Evolutionary conservation across 1,140 invertebrate genomes (phyloP), one percentile per base, ranked within the genome.

Genomic region (Heliconius melpomene): DNA sequence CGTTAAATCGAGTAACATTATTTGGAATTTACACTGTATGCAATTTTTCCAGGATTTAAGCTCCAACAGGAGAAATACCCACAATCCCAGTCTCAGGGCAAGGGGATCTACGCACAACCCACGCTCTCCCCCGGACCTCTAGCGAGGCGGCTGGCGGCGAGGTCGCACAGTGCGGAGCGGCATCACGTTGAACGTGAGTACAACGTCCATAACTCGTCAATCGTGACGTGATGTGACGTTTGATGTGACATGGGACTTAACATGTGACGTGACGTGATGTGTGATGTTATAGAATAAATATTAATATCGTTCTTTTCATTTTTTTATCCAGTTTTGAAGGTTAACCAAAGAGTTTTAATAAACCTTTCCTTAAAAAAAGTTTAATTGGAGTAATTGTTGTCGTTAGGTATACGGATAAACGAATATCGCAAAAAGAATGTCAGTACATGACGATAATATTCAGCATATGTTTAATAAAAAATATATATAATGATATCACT

Each of bases 81-180:
- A 87, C 36, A 88, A 87, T 83, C 79, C 80, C 0, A 87, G 86
- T 66, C 60, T 84, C 79, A 81, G 0, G 87, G 87, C 66, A 93
- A 91, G 80, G 88, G 89, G 11, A 95, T 95, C 20, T 95, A 95
- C 86, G 95, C 94, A 54, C 94, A 95, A 88, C 85, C 88, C 85
- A 29, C 23, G 23, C 60, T 66, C 1, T 29, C 60, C 23, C 60
- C 73, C 46, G 85, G 77, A 81, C 76, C 87, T 87, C 8, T 78
- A 82, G 75, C 87, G 90, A 74, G 95, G 92, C 82, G 95, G 7
- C 91, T 93, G 72, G 93, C 95, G 20, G 92, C 94, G 57, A 83
- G 95, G 71, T 95, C 95, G 52, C 95, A 95, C 83, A 95, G 95
- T 85, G 95, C 95, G 32, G 95, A 96, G 85, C 86, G 95, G 79